Evolutionary conservation across 2,113 vertebrate species (phyloP).

Genomic region (Menura novaehollandiae): DNA sequence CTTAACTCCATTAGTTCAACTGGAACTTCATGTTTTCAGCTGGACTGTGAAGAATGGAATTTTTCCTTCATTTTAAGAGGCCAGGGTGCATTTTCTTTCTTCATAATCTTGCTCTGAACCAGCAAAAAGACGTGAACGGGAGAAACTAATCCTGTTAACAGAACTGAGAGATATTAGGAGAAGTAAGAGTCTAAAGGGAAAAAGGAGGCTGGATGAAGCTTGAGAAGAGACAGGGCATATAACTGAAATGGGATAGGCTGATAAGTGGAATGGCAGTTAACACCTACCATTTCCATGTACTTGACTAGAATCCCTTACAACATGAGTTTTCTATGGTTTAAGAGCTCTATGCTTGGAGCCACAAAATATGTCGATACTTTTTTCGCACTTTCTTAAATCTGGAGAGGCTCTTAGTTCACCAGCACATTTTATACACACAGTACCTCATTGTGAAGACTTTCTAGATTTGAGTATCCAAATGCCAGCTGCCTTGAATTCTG

Average conservation of each 20-base stretch:
- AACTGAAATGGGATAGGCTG: not conserved
- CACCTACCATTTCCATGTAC: not conserved
- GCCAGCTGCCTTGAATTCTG: not conserved
- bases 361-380: not conserved
- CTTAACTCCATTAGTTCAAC: not conserved
- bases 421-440: not conserved
- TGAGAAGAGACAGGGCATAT: not conserved
- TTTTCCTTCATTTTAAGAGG: not conserved
- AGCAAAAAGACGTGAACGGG: not conserved
- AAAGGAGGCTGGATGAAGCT: not conserved
- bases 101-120: not conserved
- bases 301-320: not conserved
- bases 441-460: not conserved
- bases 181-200: not conserved
- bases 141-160: not conserved
- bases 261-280: not conserved
- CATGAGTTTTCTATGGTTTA: not conserved
- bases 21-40: not conserved
- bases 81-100: not conserved
- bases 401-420: not conserved
- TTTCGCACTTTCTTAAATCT: not conserved
- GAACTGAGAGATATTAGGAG: not conserved
- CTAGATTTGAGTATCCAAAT: not conserved
- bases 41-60: not conserved
- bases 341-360: not conserved